Conservation (phyloP, 2,113 vertebrate species). For the Neogobius melanostomus region DNA sequence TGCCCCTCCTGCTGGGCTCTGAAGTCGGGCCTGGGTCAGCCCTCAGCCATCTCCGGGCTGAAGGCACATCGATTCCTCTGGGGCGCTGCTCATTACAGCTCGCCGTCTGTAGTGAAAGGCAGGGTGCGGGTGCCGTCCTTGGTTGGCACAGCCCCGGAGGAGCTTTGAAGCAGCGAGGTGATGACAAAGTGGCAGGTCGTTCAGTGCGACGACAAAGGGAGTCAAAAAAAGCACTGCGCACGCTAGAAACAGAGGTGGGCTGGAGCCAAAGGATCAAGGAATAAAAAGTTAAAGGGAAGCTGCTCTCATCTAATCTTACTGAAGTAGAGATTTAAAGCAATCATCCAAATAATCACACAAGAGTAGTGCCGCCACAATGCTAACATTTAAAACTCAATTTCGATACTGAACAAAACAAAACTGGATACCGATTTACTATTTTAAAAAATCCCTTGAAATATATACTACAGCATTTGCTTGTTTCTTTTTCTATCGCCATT, state of each 20-base stretch:
- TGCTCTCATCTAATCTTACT: too few species aligned
- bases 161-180: constrained; percentile 46
- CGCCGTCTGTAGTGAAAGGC: constrained; percentile 58
- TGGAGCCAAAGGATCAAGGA: too few species aligned
- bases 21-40: constrained; percentile 33
- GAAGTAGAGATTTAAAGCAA: too few species aligned
- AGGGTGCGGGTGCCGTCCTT: constrained; percentile 58
- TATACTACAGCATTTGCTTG: too few species aligned
- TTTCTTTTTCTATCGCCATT: too few species aligned
- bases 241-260: neutral
- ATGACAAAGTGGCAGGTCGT: constrained; percentile 33
- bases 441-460: too few species aligned
- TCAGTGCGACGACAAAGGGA: neutral
- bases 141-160: constrained; percentile 51
- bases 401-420: too few species aligned
- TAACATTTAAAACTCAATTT: too few species aligned
- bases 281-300: too few species aligned
- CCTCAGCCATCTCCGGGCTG: constrained; percentile 51
- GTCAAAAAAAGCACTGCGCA: neutral
- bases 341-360: too few species aligned
- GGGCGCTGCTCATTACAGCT: constrained; percentile 65
- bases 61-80: constrained; percentile 63
- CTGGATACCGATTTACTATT: too few species aligned
- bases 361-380: too few species aligned
- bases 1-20: neutral